Percentiles rank a stretch among this genome's conserved stretches.
These are phyloP conservation scores for Dipodomys stephensi DNA, from an alignment of 2,113 vertebrate genomes.

Conservation along the genomic window DNA sequence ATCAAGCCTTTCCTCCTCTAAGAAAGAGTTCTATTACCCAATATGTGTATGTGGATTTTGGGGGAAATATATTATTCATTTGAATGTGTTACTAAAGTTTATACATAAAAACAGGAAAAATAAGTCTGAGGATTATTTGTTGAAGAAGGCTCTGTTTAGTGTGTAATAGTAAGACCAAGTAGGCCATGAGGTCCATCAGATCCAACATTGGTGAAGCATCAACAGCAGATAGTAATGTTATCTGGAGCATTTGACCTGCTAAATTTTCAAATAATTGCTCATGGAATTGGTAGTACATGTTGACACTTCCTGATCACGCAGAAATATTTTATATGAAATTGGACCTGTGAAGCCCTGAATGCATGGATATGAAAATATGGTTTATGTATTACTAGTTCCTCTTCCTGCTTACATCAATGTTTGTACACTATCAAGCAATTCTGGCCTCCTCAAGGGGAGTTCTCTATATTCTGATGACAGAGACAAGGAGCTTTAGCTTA, in stretches of 20 bases:
- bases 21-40: background rate
- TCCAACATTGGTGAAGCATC: too few species aligned
- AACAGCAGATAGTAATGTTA: too few species aligned
- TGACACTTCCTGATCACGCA: too few species aligned
- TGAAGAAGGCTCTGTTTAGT: too few species aligned
- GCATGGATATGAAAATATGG: background rate
- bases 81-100: background rate
- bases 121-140: background rate
- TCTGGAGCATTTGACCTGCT: too few species aligned
- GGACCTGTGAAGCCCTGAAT: background rate
- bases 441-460: accelerated
- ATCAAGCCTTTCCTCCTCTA: background rate
- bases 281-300: too few species aligned
- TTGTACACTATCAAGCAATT: background rate
- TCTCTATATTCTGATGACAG: background rate
- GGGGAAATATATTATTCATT: background rate
- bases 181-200: too few species aligned
- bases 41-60: background rate
- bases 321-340: background rate
- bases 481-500: background rate
- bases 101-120: too few species aligned
- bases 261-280: background rate
- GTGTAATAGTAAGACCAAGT: too few species aligned
- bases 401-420: background rate
- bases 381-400: background rate